Evolutionary conservation across 2,888 invertebrate species (phyloP), one percentile per base, ranked within the genome.

Genomic region (Tachina grossa): DNA sequence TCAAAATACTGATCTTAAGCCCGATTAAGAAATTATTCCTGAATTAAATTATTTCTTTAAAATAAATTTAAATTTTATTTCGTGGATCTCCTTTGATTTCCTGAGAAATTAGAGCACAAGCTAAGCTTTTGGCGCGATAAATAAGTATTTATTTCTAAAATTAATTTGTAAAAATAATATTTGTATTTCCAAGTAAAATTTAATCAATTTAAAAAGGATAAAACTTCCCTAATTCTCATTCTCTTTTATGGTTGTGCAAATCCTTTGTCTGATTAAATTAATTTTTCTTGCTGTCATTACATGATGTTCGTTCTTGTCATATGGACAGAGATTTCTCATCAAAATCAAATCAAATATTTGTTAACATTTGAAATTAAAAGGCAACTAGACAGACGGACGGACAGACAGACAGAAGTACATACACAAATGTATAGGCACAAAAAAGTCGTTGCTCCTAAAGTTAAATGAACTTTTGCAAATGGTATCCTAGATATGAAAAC

Each of bases 391-490:
- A 13, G 8, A 31, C 31, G n/a, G 19, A 1, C 66, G 22, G 39
- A 4, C 43, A 9, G 13, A 13, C 41, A 9, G 57, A 10, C 57
- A 14, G 41, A 31, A 1, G 14, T 39, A 22, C 31, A 6, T 31
- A 31, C 31, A n/a, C n/a, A n/a, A n/a, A n/a, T n/a, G n/a, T n/a
- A n/a, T n/a, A 9, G 10, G 9, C 59, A 19, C 49, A 16, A 41
- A 13, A 16, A 41, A 13, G 55, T 55, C 63, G 61, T 68, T 66
- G 68, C 47, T 43, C 19, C 49, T 2, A 31, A 6, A 57, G 78
- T 69, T 61, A 9, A 78, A 78, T 69, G 59, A 78, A 78, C 78
- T 78, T 61, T 69, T 43, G 19, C 43, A 16, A 14, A 14, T 78
- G 51, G 39, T 61, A 78, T 49, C 59, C 68, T 61, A 31, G 61